Conservation (phyloP, 2,113 vertebrate species). For the Phycodurus eques region DNA sequence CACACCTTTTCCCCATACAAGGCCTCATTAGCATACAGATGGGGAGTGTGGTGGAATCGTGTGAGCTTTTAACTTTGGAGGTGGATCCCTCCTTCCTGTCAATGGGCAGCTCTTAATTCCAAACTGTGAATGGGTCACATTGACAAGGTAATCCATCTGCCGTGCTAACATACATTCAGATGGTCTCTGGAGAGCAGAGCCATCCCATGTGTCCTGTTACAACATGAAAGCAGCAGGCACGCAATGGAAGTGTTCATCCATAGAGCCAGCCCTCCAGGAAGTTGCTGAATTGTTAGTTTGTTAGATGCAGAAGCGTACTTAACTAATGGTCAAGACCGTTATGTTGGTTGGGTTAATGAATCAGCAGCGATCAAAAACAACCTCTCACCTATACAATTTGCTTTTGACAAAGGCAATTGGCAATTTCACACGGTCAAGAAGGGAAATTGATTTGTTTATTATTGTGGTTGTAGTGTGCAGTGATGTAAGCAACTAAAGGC, state of each 20-base stretch:
- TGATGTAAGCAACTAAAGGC: too few relatives aligned
- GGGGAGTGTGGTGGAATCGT: constrained; percentile 59
- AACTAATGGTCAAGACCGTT: not conserved
- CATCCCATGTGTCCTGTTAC: constrained; percentile 70
- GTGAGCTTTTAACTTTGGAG: constrained; percentile 36
- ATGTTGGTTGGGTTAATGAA: not conserved
- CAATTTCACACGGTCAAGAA: too few relatives aligned
- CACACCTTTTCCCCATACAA: constrained; percentile 1
- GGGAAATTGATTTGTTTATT: too few relatives aligned
- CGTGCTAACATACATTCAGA: constrained; percentile 46
- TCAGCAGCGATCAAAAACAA: too few relatives aligned
- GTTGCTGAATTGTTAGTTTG: not conserved
- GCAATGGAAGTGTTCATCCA: constrained; percentile 28
- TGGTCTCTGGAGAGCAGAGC: constrained; percentile 55
- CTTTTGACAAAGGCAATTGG: too few relatives aligned
- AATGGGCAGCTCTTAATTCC: constrained; percentile 61
- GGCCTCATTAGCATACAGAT: constrained; percentile 67
- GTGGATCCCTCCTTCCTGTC: constrained; percentile 53
- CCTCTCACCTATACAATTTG: too few relatives aligned
- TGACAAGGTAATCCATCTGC: constrained; percentile 63
- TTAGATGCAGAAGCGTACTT: not conserved
- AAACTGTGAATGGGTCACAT: constrained; percentile 63
- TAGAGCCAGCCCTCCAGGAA: constrained; percentile 1
- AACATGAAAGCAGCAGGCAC: constrained; percentile 64
- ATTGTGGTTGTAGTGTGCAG: too few relatives aligned